Evolutionary conservation across 2,113 vertebrate genomes (phyloP), one percentile per base, ranked within the genome.

Genomic region (Oryzias woworae): DNA sequence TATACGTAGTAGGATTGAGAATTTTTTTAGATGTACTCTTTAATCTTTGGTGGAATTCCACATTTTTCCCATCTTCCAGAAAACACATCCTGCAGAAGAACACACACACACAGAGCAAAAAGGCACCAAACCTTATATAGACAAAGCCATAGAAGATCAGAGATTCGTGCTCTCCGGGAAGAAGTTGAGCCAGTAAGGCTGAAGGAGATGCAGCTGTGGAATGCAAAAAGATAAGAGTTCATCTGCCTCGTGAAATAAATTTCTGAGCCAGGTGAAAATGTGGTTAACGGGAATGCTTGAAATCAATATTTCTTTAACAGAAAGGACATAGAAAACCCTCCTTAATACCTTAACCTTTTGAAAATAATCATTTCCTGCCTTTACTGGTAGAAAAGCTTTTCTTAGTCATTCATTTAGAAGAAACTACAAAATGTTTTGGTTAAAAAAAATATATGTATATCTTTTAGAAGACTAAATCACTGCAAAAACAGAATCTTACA

Each of bases 191-290:
- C 16, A 5, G 53, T 53, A 45, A 57, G 63, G 14, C 8, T 53
- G 20, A 61, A 73, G 53, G 36, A 46, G 0, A 3, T 58, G 49
- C 22, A 7, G 45, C 24, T 63, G 45, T 43, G 58, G 70, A 72
- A 83, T 69, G 72, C 36, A 69, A 22, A 0, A 55, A 64, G 71
- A 80, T 80, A 71, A 81, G 58, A 57, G 41, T 68, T 28, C 23
- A 66, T 61, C 28, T 70, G 46, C 43, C 8, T 18, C 3, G 1
- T 62, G 55, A 74, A 22, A 77, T 53, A 77, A 49, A 57, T 31
- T 51, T 55, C 22, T 63, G 54, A 80, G 62, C 58, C 18, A 6
- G 17, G 28, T 58, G 51, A 13, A 20, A 50, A 20, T 55, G 58
- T 45, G 17, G 46, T 1, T 3, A 41, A 44, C 10, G 2, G 36